Percentiles rank a stretch among this genome's conserved stretches.
Conservation (phyloP, 1,140 invertebrate genomes). For the Hypothenemus hampei region DNA sequence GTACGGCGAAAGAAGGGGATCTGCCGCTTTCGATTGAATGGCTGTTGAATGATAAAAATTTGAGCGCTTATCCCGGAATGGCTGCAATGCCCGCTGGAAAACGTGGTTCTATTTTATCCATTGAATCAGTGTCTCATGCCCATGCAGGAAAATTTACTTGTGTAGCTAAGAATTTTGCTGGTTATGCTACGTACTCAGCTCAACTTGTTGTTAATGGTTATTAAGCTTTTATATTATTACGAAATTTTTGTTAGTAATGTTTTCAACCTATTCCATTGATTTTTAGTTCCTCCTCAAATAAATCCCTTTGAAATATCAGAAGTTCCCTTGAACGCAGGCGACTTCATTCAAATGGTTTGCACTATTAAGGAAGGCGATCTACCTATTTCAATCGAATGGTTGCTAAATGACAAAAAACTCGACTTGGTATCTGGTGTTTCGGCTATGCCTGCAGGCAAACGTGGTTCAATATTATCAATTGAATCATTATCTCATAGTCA, state of each 20-base stretch:
- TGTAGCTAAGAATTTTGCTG: conserved; percentile 63
- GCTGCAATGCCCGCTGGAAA: conserved; percentile 34
- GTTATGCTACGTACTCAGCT: conserved; percentile 43
- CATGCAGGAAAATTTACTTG: conserved; percentile 63
- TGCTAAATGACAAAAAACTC: conserved; percentile 51
- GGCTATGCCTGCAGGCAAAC: conserved; percentile 56
- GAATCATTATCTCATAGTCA: conserved; percentile 68
- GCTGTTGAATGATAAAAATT: conserved; percentile 54
- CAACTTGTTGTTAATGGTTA: conserved; percentile 37
- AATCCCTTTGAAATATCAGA: conserved; percentile 59
- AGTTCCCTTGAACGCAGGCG: conserved; percentile 49
- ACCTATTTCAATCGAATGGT: conserved; percentile 57
- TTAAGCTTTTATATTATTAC: conserved; percentile 3
- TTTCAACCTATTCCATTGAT: conserved; percentile 15
- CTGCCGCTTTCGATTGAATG: conserved; percentile 62
- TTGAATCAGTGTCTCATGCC: conserved; percentile 65
- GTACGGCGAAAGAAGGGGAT: conserved; percentile 66
- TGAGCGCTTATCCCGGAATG: conserved; percentile 36
- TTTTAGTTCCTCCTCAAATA: conserved; percentile 43
- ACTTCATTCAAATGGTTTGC: conserved; percentile 63
- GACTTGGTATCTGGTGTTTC: conserved; percentile 31
- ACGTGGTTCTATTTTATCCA: conserved; percentile 51
- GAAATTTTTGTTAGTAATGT: background rate
- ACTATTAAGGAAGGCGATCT: conserved; percentile 61
- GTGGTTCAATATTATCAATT: conserved; percentile 69